phyloP scores from a whole-genome alignment of 2,797 vertebrate genomes.

The Clarias laeviceps region DNA sequence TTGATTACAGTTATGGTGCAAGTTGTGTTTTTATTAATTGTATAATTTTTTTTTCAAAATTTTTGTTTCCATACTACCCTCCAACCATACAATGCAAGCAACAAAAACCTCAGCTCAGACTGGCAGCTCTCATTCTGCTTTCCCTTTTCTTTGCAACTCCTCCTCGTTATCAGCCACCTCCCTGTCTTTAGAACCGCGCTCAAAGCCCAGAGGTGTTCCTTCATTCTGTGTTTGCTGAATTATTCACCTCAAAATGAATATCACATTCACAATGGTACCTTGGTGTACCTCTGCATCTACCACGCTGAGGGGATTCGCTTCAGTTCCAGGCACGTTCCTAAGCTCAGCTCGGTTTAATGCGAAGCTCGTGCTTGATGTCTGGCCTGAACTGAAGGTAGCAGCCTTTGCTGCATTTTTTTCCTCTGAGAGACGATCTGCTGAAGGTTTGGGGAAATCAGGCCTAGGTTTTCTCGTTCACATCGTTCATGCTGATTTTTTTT shows the following conservation, averaged over 20 bases:
- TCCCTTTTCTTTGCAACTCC: conserved; percentile 16
- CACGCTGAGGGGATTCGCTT: conserved; percentile 41
- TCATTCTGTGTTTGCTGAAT: conserved; percentile 38
- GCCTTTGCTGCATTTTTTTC: conserved; percentile 11
- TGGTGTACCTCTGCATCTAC: conserved; percentile 52
- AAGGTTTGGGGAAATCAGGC: conserved; percentile 48
- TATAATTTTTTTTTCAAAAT: neutral
- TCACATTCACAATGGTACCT: conserved; percentile 56
- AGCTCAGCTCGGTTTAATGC: conserved; percentile 40
- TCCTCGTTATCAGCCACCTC: conserved; percentile 34
- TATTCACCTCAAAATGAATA: conserved; percentile 53
- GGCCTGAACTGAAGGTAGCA: conserved; percentile 42
- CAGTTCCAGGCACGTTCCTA: conserved; percentile 35
- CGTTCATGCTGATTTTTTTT: neutral
- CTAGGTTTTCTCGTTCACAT: conserved; percentile 42
- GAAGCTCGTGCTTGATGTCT: conserved; percentile 44
- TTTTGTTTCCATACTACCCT: neutral
- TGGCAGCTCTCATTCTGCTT: conserved; percentile 8
- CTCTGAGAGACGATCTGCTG: conserved; percentile 39
- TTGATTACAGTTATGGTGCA: neutral
- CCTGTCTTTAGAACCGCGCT: neutral
- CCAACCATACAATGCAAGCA: neutral
- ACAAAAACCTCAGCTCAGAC: conserved; percentile 2
- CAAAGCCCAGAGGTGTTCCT: conserved; percentile 14
- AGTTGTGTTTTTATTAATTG: neutral